A percentile compares a stretch with the other conserved stretches of the same genome.
Evolutionary conservation across 2,797 vertebrate genomes (phyloP).

Genomic region (Sciurus carolinensis): DNA sequence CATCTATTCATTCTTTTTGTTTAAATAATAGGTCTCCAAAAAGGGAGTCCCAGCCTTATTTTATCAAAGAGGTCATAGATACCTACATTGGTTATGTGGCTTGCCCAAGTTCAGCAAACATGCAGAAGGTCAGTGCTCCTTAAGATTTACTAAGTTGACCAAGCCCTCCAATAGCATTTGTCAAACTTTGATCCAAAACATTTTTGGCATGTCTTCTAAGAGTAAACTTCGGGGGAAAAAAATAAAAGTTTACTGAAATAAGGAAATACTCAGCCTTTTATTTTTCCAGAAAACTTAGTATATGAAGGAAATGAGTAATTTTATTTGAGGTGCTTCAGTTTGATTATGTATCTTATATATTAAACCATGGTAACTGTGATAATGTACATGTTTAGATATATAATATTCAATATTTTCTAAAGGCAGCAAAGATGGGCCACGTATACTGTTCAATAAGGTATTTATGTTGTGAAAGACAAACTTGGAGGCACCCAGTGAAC

Average conservation of each 20-base stretch:
- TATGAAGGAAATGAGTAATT: conserved; percentile 17
- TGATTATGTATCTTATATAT: neutral
- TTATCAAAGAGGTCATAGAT: conserved; percentile 4
- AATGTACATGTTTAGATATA: neutral
- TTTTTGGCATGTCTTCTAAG: conserved; percentile 61
- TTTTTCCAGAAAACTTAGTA: conserved; percentile 39
- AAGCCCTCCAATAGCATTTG: conserved; percentile 11
- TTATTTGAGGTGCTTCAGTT: conserved; percentile 22
- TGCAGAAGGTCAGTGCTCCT: neutral
- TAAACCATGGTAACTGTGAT: neutral
- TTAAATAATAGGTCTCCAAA: conserved; percentile 12
- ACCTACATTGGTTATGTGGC: neutral
- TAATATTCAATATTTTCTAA: neutral
- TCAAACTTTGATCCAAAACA: conserved; percentile 48
- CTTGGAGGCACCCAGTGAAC: neutral
- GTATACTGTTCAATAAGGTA: neutral
- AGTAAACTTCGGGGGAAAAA: neutral
- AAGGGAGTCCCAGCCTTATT: neutral
- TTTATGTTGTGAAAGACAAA: neutral
- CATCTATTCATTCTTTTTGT: neutral
- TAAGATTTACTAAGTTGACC: conserved; percentile 1
- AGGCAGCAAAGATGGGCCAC: neutral
- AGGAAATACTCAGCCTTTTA: neutral
- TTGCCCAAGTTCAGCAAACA: conserved; percentile 35
- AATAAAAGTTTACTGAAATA: neutral